Evolutionary conservation across 1,140 invertebrate genomes (phyloP).

Genomic region (Philotrypesis tridentata): DNA sequence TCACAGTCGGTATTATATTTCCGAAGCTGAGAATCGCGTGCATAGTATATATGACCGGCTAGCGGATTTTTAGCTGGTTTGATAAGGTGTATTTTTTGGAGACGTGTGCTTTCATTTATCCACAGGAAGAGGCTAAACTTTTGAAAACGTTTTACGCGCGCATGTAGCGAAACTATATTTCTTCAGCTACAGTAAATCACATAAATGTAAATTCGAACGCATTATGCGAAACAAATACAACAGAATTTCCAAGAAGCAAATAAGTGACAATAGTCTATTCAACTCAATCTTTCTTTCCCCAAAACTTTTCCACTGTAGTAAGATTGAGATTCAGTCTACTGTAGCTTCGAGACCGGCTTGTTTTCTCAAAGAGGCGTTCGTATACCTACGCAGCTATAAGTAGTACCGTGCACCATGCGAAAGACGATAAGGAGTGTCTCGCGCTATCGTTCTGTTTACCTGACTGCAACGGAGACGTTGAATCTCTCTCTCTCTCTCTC

Average conservation of each 20-base stretch:
- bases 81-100: background rate
- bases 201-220: background rate
- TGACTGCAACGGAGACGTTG: background rate
- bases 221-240: too few species aligned
- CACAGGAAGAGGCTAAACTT: background rate
- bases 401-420: background rate
- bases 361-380: background rate
- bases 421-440: conserved; percentile 26
- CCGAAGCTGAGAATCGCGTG: background rate
- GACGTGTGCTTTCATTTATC: too few species aligned
- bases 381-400: background rate
- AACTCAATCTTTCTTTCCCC: background rate
- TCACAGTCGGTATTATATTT: background rate
- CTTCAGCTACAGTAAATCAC: background rate
- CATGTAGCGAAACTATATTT: background rate
- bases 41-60: too few species aligned
- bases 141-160: too few species aligned
- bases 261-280: background rate
- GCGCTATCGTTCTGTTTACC: conserved; percentile 30
- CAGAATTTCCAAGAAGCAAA: background rate
- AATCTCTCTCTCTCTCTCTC: conserved; percentile 1
- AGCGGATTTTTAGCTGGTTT: background rate
- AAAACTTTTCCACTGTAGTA: background rate
- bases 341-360: background rate
- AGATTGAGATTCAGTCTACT: background rate